Evolutionary conservation across 2,797 vertebrate genomes (phyloP), one percentile per base, ranked within the genome.

Genomic region (Heliangelus exortis): DNA sequence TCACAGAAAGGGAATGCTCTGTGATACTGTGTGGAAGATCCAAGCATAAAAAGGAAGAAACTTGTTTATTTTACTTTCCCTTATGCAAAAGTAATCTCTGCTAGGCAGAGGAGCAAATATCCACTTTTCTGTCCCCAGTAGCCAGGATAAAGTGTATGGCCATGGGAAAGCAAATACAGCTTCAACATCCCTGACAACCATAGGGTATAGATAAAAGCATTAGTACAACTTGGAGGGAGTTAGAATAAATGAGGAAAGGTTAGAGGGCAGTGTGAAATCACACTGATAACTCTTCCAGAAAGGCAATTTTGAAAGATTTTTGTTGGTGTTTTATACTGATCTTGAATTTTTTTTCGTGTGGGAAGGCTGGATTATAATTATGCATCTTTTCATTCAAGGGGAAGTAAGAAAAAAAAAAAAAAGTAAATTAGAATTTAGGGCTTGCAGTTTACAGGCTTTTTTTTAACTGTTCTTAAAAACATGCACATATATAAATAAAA

Each of bases 251-350:
- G 26, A 50, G 14, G 33, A 74, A 86, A 92, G 48, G 53, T 95
- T 90, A 63, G 63, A 94, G 54, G 67, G 15, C 85, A 91, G 48
- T 39, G n/a, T 82, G 89, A 84, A 96, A 92, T 94, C 85, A 33
- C 62, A 59, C 33, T 28, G 87, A 76, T 74, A 88, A 63, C n/a
- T 76, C 47, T 81, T 66, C 21, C 69, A 65, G 63, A 84, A 71
- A 79, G 28, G 13, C 15, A 66, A 12, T 36, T 79, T 79, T 21
- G 8, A 66, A 87, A 29, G 12, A 36, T 61, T 79, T 82, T 34
- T 81, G 6, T 6, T 80, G 4, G 54, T 73, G 29, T 4, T 66
- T 12, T 68, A 72, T 78, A 48, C 14, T 31, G 21, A 12, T 61
- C 33, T 58, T 50, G 8, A 23, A 4, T 12, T 7, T 28, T 53